A percentile compares a stretch with the other conserved stretches of the same genome.
phyloP scores from a whole-genome alignment of 2,888 invertebrate species.

The Cheilosia impressa region DNA sequence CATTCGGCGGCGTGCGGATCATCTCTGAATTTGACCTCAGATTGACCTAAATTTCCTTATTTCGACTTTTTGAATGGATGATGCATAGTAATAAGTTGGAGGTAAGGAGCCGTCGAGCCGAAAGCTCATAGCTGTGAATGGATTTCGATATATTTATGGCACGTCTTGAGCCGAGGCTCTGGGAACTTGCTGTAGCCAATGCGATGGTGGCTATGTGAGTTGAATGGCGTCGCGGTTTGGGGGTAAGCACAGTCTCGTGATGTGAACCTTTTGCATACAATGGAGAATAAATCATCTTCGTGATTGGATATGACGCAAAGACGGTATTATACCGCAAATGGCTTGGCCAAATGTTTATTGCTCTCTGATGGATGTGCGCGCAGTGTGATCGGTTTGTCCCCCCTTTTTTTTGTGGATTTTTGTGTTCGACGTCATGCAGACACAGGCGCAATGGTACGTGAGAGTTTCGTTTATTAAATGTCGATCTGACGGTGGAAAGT shows the following conservation, averaged over 20 bases:
- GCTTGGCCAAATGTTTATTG: conserved; percentile 50
- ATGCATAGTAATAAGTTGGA: background rate
- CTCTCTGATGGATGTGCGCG: conserved; percentile 40
- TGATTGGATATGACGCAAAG: conserved; percentile 73
- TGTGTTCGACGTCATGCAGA: conserved; percentile 5
- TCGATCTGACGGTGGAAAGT: conserved; percentile 12
- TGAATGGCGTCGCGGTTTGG: conserved; percentile 23
- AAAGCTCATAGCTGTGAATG: conserved; percentile 46
- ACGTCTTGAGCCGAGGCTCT: conserved; percentile 37
- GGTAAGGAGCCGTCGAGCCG: background rate
- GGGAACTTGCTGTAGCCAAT: conserved; percentile 13
- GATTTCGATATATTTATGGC: conserved; percentile 70
- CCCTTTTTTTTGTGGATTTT: background rate
- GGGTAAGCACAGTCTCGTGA: conserved; percentile 60
- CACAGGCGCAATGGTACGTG: conserved; percentile 15
- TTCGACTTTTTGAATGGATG: conserved; percentile 34
- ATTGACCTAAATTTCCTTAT: conserved; percentile 69
- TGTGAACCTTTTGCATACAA: conserved; percentile 73
- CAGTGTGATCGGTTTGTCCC: background rate
- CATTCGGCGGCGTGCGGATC: conserved; percentile 44
- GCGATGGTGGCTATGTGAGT: background rate
- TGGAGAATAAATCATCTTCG: conserved; percentile 73
- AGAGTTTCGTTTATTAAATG: conserved; percentile 60
- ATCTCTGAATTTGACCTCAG: conserved; percentile 54
- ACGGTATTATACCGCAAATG: conserved; percentile 49